These are phyloP conservation scores for Momotus momota DNA, from an alignment of 2,797 vertebrate species.

Conservation along the genomic window DNA sequence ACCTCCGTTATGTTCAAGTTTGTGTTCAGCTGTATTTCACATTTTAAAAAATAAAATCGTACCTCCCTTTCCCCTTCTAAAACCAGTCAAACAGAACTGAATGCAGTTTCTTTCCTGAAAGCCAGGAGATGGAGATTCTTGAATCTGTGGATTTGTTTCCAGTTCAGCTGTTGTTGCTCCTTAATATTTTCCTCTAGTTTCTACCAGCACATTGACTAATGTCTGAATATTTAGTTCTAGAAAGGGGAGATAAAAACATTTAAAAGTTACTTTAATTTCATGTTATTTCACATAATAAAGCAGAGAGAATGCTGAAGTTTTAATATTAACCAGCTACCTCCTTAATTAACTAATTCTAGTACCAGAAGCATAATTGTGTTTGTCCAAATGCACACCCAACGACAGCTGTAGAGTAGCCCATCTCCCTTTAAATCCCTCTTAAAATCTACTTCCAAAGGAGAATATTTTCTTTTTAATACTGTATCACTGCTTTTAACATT, in stretches of 20 bases:
- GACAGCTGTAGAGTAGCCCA: neutral
- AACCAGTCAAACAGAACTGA: neutral
- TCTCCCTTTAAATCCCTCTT: neutral
- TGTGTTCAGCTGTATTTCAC: neutral
- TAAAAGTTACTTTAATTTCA: neutral
- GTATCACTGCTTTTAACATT: neutral
- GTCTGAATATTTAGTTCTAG: conserved; percentile 56
- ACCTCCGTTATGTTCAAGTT: neutral
- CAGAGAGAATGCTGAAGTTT: neutral
- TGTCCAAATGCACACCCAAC: neutral
- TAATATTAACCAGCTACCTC: neutral
- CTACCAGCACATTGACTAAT: conserved; percentile 40
- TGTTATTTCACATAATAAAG: neutral
- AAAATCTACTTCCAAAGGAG: neutral
- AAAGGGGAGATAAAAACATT: neutral
- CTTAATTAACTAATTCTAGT: neutral
- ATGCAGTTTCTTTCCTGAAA: neutral
- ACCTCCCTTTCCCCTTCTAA: neutral
- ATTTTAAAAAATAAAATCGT: neutral
- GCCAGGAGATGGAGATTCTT: neutral
- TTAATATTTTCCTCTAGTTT: conserved; percentile 53
- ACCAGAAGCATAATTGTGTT: neutral
- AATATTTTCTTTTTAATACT: neutral
- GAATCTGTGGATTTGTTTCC: neutral
- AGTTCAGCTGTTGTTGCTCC: neutral